Evolutionary conservation across 1,140 invertebrate species (phyloP).

Genomic region (Mercenaria mercenaria): DNA sequence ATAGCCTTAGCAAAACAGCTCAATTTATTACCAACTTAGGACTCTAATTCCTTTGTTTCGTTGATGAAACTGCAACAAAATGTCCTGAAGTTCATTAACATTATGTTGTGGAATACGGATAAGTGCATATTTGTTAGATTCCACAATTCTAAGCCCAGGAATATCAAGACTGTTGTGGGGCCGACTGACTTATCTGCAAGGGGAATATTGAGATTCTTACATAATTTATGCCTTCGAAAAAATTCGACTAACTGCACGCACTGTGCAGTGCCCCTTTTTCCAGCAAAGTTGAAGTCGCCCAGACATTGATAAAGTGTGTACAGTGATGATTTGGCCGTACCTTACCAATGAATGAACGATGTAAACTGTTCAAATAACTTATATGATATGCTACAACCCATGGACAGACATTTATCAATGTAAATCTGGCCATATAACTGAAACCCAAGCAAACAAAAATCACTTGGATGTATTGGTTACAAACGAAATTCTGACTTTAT

Average conservation of each 20-base stretch:
- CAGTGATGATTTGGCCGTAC: neutral
- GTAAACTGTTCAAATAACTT: constrained; percentile 58
- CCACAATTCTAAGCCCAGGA: constrained; percentile 40
- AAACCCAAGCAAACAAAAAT: constrained; percentile 53
- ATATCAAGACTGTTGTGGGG: neutral
- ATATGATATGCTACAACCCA: constrained; percentile 51
- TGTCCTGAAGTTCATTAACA: neutral
- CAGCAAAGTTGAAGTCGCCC: constrained; percentile 60
- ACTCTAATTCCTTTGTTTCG: constrained; percentile 20
- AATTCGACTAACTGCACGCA: neutral
- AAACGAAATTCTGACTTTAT: constrained; percentile 58
- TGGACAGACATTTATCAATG: constrained; percentile 47
- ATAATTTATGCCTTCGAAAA: constrained; percentile 24
- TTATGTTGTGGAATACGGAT: constrained; percentile 29
- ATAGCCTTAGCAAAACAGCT: constrained; percentile 4
- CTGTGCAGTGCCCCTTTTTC: neutral
- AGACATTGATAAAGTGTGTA: constrained; percentile 48
- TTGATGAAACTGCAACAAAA: neutral
- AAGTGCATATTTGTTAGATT: neutral
- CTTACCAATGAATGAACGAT: constrained; percentile 21
- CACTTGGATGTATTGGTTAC: constrained; percentile 24
- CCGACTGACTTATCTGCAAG: constrained; percentile 25
- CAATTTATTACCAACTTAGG: neutral
- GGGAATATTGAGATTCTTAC: too few relatives aligned
- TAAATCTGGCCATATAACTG: neutral